Base-by-base conservation (phyloP, 2,113 vertebrate genomes). In the Tetrao urogallus region DNA sequence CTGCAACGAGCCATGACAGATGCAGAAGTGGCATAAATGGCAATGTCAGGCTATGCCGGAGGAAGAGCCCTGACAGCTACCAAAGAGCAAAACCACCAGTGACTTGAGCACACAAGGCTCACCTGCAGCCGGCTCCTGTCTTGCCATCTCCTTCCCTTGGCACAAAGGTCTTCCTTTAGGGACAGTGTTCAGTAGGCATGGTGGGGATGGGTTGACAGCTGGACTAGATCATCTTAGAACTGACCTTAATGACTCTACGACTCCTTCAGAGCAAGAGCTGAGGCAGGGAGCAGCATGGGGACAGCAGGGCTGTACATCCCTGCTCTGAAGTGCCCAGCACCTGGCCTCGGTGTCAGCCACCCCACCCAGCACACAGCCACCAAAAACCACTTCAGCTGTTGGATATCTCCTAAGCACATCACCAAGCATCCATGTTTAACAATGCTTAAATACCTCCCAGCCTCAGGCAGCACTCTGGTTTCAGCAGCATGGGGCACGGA, bases 361-460 rank as follows among this genome's bases (percentile, higher is more conserved):
- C 24, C 50, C 69, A 27, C 87, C 86, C 86, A 60, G 89, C 72
- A 75, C 1, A 1, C 45, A 13, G 66, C 92, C 34, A 73, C 6
- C 13, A 5, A 50, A 10, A 8, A 18, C 89, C 52, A 63, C 36
- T 17, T 0, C 30, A 27, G 61, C 76, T 84, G 93, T 90, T 52
- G 65, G 91, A 86, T 92, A 83, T 38, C 83, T 81, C 64, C 57
- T 54, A 76, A 27, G 64, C 48, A 45, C 6, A 6, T 28, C 81
- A 67, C 82, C 4, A 1, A 48, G 34, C 48, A 89, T 94, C 5
- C 61, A 97, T 93, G 82, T 95, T 93, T 91, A 74, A 93, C 48
- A 17, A 10, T 16, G 42, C 52, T 85, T 77, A 83, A 90, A 66
- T 65, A 81, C 72, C 94, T 97, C 95, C 95, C 97, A 89, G 82